Evolutionary conservation across 35 echinoderm and acorn worm species (phyloP).

Genomic region (Amphiura filiformis): DNA sequence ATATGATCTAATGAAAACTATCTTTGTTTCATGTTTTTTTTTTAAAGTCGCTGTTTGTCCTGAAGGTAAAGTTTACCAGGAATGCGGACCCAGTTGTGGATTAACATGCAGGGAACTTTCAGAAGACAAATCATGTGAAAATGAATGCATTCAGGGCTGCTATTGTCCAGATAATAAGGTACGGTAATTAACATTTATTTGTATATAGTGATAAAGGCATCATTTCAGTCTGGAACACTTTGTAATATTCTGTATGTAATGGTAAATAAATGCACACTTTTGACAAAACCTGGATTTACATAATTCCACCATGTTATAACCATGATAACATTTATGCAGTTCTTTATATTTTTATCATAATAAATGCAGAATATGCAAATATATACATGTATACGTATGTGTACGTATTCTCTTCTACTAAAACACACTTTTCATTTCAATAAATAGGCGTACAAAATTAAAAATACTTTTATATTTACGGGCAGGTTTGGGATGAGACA

Average conservation of each 20-base stretch:
- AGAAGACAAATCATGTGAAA: not conserved
- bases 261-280: not conserved
- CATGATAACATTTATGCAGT: not conserved
- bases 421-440: not conserved
- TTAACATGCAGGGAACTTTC: conserved; percentile 23
- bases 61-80: conserved; percentile 2
- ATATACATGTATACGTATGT: too few species aligned
- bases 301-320: not conserved
- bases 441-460: not conserved
- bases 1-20: not conserved
- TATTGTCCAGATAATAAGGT: conserved; percentile 33
- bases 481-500: not conserved
- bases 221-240: not conserved
- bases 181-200: not conserved
- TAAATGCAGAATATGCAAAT: not conserved
- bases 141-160: conserved; percentile 46
- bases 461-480: not conserved
- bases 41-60: conserved; percentile 24
- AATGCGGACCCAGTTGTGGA: conserved; percentile 32
- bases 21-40: not conserved
- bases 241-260: too few species aligned
- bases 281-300: not conserved
- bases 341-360: not conserved
- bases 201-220: not conserved
- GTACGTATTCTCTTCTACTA: not conserved